phyloP scores from a whole-genome alignment of 2,797 vertebrate genomes.

The Podargus strigoides region DNA sequence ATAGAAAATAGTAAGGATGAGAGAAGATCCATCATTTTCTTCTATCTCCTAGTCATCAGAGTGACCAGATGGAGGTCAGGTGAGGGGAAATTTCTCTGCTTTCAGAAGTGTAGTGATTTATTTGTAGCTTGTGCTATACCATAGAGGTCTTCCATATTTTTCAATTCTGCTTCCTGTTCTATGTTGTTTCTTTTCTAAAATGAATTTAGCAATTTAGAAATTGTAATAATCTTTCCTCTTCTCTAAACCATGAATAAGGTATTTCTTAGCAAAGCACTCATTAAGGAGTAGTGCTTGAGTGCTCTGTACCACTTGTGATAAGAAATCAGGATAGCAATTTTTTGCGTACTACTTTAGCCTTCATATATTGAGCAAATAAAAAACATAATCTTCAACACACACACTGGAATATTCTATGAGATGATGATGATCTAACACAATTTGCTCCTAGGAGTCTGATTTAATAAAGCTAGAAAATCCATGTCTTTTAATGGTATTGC shows the following conservation, averaged over 20 bases:
- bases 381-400: background rate
- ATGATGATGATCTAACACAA: background rate
- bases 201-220: background rate
- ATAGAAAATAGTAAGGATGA: background rate
- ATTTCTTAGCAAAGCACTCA: background rate
- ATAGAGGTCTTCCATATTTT: background rate
- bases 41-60: background rate
- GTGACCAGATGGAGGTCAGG: background rate
- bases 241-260: background rate
- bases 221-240: background rate
- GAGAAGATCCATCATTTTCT: background rate
- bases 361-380: constrained; percentile 18
- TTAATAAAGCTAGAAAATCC: constrained; percentile 33
- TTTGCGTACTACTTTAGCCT: background rate
- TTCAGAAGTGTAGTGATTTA: background rate
- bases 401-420: constrained; percentile 6
- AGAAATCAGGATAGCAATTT: constrained; percentile 5
- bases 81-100: background rate
- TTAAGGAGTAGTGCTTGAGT: background rate
- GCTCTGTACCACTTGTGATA: background rate
- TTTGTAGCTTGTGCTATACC: background rate
- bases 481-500: background rate
- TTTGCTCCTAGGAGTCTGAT: constrained; percentile 8
- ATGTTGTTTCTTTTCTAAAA: background rate
- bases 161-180: background rate